Evolutionary conservation across 2,113 vertebrate species (phyloP).

Genomic region (Ovibos moschatus): DNA sequence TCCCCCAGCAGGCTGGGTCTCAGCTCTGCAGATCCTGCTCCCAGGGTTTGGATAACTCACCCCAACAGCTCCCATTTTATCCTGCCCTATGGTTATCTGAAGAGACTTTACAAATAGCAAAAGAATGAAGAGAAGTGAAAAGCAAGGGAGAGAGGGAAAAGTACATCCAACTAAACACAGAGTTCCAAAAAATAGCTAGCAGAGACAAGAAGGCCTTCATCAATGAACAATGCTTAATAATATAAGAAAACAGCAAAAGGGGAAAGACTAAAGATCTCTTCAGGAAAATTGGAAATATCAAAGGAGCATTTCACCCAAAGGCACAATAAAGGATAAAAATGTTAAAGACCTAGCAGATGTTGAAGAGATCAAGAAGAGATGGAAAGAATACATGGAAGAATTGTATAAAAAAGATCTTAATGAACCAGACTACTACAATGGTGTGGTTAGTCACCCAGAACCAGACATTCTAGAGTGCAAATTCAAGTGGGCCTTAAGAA

Average conservation of each 20-base stretch:
- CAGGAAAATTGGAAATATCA: background rate
- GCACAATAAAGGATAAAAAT: background rate
- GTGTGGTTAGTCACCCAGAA: background rate
- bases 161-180: background rate
- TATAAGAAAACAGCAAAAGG: background rate
- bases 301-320: background rate
- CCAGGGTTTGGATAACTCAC: background rate
- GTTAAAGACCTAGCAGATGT: background rate
- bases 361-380: background rate
- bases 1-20: background rate
- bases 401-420: background rate
- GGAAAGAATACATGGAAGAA: background rate
- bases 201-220: background rate
- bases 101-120: background rate
- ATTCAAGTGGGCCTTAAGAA: background rate
- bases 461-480: background rate
- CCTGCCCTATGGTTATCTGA: background rate
- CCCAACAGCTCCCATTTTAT: background rate
- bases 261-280: background rate
- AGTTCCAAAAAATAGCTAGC: background rate
- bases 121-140: background rate
- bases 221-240: background rate
- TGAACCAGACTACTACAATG: background rate
- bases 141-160: background rate
- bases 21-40: background rate